Evolutionary conservation across 2,888 invertebrate genomes (phyloP), one percentile per base, ranked within the genome.

Genomic region (Calameuta pallipes): DNA sequence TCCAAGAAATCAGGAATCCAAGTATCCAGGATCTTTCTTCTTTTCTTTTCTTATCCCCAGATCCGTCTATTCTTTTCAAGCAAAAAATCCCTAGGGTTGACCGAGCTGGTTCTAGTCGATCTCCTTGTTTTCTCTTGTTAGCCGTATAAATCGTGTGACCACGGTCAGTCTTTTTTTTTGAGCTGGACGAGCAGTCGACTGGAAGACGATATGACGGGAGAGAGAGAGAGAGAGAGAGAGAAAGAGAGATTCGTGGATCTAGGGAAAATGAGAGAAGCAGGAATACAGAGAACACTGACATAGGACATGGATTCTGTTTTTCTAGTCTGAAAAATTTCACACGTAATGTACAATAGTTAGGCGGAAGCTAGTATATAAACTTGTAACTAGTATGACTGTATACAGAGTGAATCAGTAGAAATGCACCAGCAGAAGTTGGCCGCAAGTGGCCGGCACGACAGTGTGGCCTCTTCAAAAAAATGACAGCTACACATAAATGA

Each of bases 1-100:
- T 56, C 56, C 23, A 56, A 56, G 56, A 56, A 56, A 9, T 56
- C 56, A 23, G 56, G 9, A 56, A 23, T 56, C 56, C 23, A 23
- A 56, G 56, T 23, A 23, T 56, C 56, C 23, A 23, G 56, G 56
- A 23, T 56, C 70, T 75, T 73, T 73, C 69, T 73, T 56, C 35
- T 71, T 68, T 41, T 76, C 78, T 23, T 56, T 23, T 23, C 2
- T 37, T 68, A 71, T 41, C 13, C 37, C 74, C 31, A 76, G 73
- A 33, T 78, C 73, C 74, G 73, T 76, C 76, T 56, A 23, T 56
- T 23, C 6, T 1, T 56, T 56, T 23, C 23, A 23, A 56, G 23
- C 9, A 56, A 56, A 56, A 56, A 56, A 23, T 56, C 56, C 23
- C 56, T 56, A 56, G 56, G 56, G 23, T 23, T 0, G 23, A 56